phyloP scores from a whole-genome alignment of 2,888 invertebrate species.

The Cosmorhoe ocellata region DNA sequence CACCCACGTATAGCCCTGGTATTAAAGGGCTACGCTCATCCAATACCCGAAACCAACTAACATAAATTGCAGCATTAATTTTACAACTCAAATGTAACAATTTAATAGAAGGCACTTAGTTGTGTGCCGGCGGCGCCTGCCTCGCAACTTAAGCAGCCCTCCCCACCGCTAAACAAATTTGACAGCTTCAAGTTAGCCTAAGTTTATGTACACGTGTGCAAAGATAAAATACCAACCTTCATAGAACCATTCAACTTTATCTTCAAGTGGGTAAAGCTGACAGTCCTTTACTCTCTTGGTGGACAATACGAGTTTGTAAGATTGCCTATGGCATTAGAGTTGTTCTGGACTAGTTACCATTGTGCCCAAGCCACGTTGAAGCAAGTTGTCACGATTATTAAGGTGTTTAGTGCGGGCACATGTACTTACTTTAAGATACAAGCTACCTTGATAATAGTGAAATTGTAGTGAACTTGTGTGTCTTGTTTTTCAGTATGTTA shows the following conservation, averaged over 20 bases:
- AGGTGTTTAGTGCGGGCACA: slow-evolving; percentile 65
- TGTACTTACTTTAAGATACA: slow-evolving; percentile 45
- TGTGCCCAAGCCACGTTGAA: slow-evolving; percentile 74
- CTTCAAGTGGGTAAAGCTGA: slow-evolving; percentile 32
- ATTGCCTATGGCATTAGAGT: slow-evolving; percentile 55
- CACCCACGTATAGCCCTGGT: neutral
- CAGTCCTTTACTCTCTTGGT: slow-evolving; percentile 13
- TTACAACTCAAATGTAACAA: slow-evolving; percentile 79
- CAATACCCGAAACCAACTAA: slow-evolving; percentile 54
- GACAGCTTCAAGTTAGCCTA: slow-evolving; percentile 78
- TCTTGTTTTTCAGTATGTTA: no score
- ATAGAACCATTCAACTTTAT: slow-evolving; percentile 29
- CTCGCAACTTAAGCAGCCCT: slow-evolving; percentile 71
- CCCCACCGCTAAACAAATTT: slow-evolving; percentile 81
- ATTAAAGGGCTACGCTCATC: slow-evolving; percentile 20
- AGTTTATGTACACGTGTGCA: slow-evolving; percentile 69
- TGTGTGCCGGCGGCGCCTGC: slow-evolving; percentile 70
- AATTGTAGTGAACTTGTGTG: slow-evolving; percentile 17
- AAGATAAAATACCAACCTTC: slow-evolving; percentile 41
- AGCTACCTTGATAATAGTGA: no score
- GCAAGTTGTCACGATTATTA: slow-evolving; percentile 77
- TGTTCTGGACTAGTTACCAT: slow-evolving; percentile 74
- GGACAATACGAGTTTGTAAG: slow-evolving; percentile 13
- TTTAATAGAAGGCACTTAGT: slow-evolving; percentile 76
- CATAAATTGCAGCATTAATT: slow-evolving; percentile 78